Evolutionary conservation across 2,797 vertebrate genomes (phyloP), one percentile per base, ranked within the genome.

Genomic region (Smutsia temminckii): DNA sequence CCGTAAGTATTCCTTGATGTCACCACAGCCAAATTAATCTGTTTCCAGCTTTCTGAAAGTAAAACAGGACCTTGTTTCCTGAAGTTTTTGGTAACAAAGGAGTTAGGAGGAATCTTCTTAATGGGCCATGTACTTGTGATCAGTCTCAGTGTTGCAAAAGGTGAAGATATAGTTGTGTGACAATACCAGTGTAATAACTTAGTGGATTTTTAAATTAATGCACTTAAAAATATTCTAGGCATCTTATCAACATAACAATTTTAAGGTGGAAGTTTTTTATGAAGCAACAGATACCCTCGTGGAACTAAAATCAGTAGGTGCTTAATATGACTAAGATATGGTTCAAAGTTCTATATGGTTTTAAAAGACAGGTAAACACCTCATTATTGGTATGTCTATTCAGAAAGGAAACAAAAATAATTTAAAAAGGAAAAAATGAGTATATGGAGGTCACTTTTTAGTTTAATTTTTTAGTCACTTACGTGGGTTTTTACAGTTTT

Each of bases 401-500:
- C 53, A 96, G 95, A 97, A 77, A 68, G 27, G 29, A 92, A 32
- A 78, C 32, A 93, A 72, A 77, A 40, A 72, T 74, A 92, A 71
- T 55, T 63, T 79, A 64, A 17, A 29, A 16, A 80, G 46, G 68
- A 23, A 75, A 94, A 96, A 79, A 32, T 3, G 7, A 37, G 25
- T 71, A 72, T 85, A 42, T 51, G 21, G 4, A 40, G 55, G 37
- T 83, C 37, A 63, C 55, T 86, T 91, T 91, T 63, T 49, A 94
- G 57, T 96, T 77, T 94, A 64, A 81, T 66, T 20, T 72, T 66
- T 80, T 86, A 81, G 34, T 89, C 51, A 88, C 66, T 85, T 93
- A 68, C 10, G 2, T 51, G 37, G 8, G 53, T 91, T 89, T 96
- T 90, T n/a, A 46, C 16, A 64, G 34, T 95, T 94, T 83, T 55